These are phyloP conservation scores for Cryptocheilus praepositus DNA, from an alignment of 2,888 invertebrate species.

Conservation along the genomic window DNA sequence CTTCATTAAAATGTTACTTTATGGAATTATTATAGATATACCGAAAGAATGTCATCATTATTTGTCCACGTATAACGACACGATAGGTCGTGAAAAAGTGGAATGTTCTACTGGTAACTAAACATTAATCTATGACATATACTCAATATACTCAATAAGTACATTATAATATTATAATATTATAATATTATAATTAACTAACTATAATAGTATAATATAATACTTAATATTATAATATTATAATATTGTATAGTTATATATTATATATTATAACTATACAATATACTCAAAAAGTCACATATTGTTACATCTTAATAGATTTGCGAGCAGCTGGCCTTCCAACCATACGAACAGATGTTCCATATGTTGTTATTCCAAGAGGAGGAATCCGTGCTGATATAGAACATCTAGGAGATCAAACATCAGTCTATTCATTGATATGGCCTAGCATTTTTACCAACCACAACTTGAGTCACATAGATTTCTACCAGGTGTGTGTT, in stretches of 20 bases:
- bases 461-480: constrained; percentile 72
- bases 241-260: no score
- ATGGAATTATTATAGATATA: constrained; percentile 24
- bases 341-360: constrained; percentile 13
- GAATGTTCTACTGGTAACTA: no score
- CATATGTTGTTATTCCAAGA: not conserved
- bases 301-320: constrained; percentile 19
- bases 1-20: not conserved
- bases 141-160: no score
- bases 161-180: no score
- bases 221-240: no score
- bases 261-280: no score
- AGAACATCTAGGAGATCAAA: constrained; percentile 31
- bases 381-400: not conserved
- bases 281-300: not conserved
- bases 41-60: constrained; percentile 29
- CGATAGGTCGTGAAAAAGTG: constrained; percentile 27
- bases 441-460: constrained; percentile 75
- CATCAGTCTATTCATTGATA: constrained; percentile 66
- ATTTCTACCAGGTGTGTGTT: constrained; percentile 63
- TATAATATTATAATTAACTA: no score
- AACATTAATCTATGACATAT: no score
- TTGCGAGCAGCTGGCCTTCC: constrained; percentile 25
- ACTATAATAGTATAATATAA: no score
- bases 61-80: constrained; percentile 22